Conservation (phyloP, 2,888 invertebrate genomes). For the Nyleta sp. region DNA sequence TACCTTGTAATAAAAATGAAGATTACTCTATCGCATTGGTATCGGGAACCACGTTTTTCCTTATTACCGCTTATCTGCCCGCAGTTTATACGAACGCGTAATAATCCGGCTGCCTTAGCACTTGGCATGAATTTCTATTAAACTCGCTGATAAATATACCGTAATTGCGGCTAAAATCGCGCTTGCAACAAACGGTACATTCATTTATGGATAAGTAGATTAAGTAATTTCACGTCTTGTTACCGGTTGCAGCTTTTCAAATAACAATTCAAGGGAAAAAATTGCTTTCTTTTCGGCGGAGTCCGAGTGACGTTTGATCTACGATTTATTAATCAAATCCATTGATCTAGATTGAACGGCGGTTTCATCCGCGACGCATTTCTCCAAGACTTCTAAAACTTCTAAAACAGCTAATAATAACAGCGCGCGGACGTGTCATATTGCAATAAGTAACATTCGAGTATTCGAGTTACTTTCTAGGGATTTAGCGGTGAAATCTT, state of each 20-base stretch:
- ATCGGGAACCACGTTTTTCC: constrained; percentile 44
- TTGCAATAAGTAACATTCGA: constrained; percentile 59
- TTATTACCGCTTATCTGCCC: constrained; percentile 42
- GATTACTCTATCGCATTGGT: constrained; percentile 49
- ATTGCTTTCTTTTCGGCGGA: constrained; percentile 4
- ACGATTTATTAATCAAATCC: constrained; percentile 44
- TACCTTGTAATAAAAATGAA: constrained; percentile 17
- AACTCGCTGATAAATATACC: constrained; percentile 57
- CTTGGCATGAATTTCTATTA: constrained; percentile 48
- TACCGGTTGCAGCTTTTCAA: constrained; percentile 1
- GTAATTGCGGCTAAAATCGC: constrained; percentile 56
- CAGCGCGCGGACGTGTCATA: constrained; percentile 46
- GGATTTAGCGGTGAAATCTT: constrained; percentile 70
- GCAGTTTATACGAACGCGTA: constrained; percentile 43
- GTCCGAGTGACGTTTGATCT: constrained; percentile 26
- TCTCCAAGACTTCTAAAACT: constrained; percentile 41
- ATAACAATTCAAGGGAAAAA: constrained; percentile 12
- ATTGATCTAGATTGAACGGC: constrained; percentile 40
- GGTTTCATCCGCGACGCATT: constrained; percentile 41
- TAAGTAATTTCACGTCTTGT: constrained; percentile 35
- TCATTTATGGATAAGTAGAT: constrained; percentile 49
- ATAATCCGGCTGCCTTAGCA: constrained; percentile 42
- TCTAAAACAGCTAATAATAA: constrained; percentile 49
- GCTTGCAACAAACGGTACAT: constrained; percentile 54
- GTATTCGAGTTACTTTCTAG: constrained; percentile 67